phyloP scores from a whole-genome alignment of 2,113 vertebrate genomes.

The Daubentonia madagascariensis region DNA sequence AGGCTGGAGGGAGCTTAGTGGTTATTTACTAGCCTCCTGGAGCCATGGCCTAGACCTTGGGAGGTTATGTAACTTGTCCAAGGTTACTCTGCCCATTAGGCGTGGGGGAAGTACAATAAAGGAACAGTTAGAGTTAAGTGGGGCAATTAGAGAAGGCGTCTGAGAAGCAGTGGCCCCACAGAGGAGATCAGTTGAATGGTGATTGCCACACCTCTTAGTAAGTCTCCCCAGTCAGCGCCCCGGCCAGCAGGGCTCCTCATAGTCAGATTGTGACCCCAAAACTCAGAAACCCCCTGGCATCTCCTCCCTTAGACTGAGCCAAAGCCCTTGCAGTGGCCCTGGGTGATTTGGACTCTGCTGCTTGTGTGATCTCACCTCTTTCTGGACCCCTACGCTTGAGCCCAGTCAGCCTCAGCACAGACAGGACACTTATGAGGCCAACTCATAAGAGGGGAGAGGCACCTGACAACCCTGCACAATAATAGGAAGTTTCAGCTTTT shows the following conservation, averaged over 20 bases:
- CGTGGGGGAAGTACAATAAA: not conserved
- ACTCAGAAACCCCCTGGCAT: not conserved
- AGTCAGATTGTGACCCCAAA: not conserved
- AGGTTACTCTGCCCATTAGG: not conserved
- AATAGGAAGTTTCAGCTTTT: not conserved
- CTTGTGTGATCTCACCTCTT: not conserved
- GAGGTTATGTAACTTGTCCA: slow-evolving; percentile 38
- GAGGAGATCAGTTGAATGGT: not conserved
- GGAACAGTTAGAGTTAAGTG: slow-evolving; percentile 24
- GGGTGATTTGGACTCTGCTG: not conserved
- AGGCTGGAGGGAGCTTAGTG: not conserved
- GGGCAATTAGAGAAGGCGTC: slow-evolving; percentile 5
- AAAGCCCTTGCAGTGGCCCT: not conserved
- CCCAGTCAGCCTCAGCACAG: fast-evolving
- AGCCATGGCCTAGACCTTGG: slow-evolving; percentile 10
- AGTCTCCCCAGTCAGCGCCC: not conserved
- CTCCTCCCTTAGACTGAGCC: not conserved
- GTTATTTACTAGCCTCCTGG: not conserved
- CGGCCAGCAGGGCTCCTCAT: not conserved
- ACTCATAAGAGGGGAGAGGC: not conserved
- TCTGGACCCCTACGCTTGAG: not conserved
- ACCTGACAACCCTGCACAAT: fast-evolving
- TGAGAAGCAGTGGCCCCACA: not conserved
- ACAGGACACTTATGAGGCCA: not conserved
- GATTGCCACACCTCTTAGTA: not conserved